Evolutionary conservation across 2,888 invertebrate species (phyloP), one percentile per base, ranked within the genome.

Genomic region (Polylopha cassiicola): DNA sequence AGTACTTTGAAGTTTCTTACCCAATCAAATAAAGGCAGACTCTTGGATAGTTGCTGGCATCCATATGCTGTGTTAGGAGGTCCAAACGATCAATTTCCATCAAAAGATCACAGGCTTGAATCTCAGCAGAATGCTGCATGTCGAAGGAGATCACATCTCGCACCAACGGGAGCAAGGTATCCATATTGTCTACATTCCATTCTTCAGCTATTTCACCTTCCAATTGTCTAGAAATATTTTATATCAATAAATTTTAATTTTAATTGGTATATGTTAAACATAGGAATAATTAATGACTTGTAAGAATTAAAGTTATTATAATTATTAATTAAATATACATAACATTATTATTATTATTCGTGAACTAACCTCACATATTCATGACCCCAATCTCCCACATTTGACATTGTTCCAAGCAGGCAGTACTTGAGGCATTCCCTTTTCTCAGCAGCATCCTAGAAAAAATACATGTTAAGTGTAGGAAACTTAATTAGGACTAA

Each of bases 341-440:
- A 16, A 28, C 3, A 11, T 13, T 5, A 14, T 3, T 11, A 20
- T 46, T 37, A 30, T 53, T n/a, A 28, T 2, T 16, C 10, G 2
- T 15, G 14, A n/a, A 9, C 11, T 18, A 67, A 91, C 91, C 92
- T 90, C 36, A 99, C 96, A 87, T 99, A 99, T 85, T 99, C 99
- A 84, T 99, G 99, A 0, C 99, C 99, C 99, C 99, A 99, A 61
- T 97, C 95, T 3, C 97, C 97, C 49, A 99, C 94, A 66, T 94
- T 92, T 49, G 92, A 91, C 77, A 90, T 87, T 14, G 91, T 91
- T 17, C 97, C 95, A 47, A 92, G 73, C 13, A 99, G 87, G 51
- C 98, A 92, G 72, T 94, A 99, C 61, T 95, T 95, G 4, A 99
- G 86, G 65, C 98, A 98, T 72, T 99, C 99, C 50, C 92, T 81